Evolutionary conservation across 1,140 invertebrate genomes (phyloP).

Genomic region (Ceratitis capitata): DNA sequence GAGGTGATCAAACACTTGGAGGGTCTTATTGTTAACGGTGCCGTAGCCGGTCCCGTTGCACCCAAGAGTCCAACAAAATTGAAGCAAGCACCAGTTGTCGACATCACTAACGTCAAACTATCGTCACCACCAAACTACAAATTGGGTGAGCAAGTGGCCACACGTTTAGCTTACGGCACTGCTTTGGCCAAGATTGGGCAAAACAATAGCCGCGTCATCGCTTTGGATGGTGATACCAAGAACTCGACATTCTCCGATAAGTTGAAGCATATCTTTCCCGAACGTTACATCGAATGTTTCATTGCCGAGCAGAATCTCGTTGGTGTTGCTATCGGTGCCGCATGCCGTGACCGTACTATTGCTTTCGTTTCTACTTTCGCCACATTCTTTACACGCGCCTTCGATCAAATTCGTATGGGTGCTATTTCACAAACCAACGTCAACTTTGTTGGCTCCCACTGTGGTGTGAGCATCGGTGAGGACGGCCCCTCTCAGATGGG

Average conservation of each 20-base stretch:
- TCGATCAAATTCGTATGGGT: slow-evolving; percentile 98
- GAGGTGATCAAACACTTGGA: slow-evolving; percentile 79
- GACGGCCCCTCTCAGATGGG: slow-evolving; percentile 99
- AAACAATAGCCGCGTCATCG: slow-evolving; percentile 85
- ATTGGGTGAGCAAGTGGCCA: slow-evolving; percentile 84
- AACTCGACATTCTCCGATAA: slow-evolving; percentile 98
- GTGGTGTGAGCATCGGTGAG: slow-evolving; percentile 94
- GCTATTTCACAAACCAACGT: slow-evolving; percentile 98
- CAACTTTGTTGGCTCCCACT: slow-evolving; percentile 95
- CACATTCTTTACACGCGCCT: slow-evolving; percentile 95
- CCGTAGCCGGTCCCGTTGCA: slow-evolving; percentile 67
- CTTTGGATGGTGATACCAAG: slow-evolving; percentile 96
- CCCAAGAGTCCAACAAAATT: slow-evolving; percentile 75
- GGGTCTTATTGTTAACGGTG: slow-evolving; percentile 72
- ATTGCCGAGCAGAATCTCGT: slow-evolving; percentile 99
- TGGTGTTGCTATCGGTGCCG: slow-evolving; percentile 93
- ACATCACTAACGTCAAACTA: slow-evolving; percentile 81
- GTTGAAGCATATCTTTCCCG: slow-evolving; percentile 79
- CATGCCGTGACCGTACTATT: slow-evolving; percentile 87
- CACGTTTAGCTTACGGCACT: slow-evolving; percentile 92
- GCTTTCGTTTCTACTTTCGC: slow-evolving; percentile 97
- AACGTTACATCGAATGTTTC: slow-evolving; percentile 95
- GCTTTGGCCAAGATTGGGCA: slow-evolving; percentile 91
- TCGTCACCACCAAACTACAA: slow-evolving; percentile 89
- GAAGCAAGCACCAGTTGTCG: slow-evolving; percentile 77